Conservation (phyloP, 2,888 invertebrate species). For the Lissocephala sabroskyi region DNA sequence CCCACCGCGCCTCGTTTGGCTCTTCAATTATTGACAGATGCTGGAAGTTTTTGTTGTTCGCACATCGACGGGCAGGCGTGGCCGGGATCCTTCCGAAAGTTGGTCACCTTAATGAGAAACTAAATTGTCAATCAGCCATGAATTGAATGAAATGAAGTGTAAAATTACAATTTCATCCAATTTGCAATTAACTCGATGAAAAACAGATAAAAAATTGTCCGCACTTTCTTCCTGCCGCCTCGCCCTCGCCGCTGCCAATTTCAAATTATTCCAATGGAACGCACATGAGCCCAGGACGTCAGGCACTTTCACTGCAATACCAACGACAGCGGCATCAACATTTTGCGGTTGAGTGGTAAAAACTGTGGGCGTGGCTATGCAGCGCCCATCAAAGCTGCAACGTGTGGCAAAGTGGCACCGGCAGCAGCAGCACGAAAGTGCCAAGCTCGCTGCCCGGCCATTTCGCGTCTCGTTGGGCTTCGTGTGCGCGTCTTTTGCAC, state of each 20-base stretch:
- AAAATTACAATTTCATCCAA: constrained; percentile 72
- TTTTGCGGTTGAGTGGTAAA: constrained; percentile 32
- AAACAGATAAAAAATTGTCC: constrained; percentile 35
- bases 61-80: too few relatives aligned
- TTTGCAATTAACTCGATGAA: constrained; percentile 70
- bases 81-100: too few relatives aligned
- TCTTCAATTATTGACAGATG: constrained; percentile 21
- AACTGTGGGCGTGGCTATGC: too few relatives aligned
- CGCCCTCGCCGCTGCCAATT: too few relatives aligned
- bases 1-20: not conserved
- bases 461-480: too few relatives aligned
- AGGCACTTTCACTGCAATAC: constrained; percentile 37
- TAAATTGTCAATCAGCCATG: constrained; percentile 70
- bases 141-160: constrained; percentile 69
- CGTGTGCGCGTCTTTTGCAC: too few relatives aligned
- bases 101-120: constrained; percentile 68
- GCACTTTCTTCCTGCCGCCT: constrained; percentile 25
- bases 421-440: too few relatives aligned
- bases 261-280: constrained; percentile 63
- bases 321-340: constrained; percentile 14
- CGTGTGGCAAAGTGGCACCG: too few relatives aligned
- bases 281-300: constrained; percentile 37
- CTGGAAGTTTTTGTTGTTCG: constrained; percentile 2
- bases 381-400: too few relatives aligned
- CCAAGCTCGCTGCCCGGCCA: too few relatives aligned